Evolutionary conservation across 2,797 vertebrate genomes (phyloP).

Genomic region (Cynopterus sphinx): DNA sequence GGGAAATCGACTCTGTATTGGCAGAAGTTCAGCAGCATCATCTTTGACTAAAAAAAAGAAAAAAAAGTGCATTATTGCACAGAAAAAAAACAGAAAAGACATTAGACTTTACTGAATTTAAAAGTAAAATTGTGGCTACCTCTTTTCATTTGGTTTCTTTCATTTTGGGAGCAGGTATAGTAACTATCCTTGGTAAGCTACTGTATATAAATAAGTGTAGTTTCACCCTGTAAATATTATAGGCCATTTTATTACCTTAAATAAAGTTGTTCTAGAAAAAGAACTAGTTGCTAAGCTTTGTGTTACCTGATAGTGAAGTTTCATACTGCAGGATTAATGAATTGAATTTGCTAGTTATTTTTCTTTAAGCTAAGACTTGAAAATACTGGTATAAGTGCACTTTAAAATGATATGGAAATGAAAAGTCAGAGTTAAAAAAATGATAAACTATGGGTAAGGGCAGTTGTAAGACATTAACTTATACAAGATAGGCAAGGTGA

Average conservation of each 20-base stretch:
- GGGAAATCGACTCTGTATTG: slow-evolving; percentile 31
- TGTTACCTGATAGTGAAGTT: neutral
- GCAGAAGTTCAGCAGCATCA: neutral
- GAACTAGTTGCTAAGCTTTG: neutral
- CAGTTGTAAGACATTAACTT: slow-evolving; percentile 24
- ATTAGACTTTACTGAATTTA: slow-evolving; percentile 33
- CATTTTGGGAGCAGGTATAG: slow-evolving; percentile 27
- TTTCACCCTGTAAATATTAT: slow-evolving; percentile 24
- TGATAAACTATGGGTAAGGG: slow-evolving; percentile 28
- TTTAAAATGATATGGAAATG: slow-evolving; percentile 47
- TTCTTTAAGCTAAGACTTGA: slow-evolving; percentile 33
- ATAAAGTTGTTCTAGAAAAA: slow-evolving; percentile 36
- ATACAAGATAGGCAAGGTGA: neutral
- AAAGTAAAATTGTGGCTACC: neutral
- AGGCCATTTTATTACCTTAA: slow-evolving; percentile 24
- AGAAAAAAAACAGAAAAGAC: slow-evolving; percentile 37
- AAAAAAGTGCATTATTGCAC: slow-evolving; percentile 26
- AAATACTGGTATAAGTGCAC: neutral
- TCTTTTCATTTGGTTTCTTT: slow-evolving; percentile 53
- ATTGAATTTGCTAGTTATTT: slow-evolving; percentile 49
- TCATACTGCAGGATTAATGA: slow-evolving; percentile 6
- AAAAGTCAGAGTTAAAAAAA: slow-evolving; percentile 28
- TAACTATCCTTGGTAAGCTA: slow-evolving; percentile 15
- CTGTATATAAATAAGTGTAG: neutral
- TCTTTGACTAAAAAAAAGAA: slow-evolving; percentile 43